Conservation (phyloP, 2,888 invertebrate genomes). For the Venustoraphidia nigricollis region DNA sequence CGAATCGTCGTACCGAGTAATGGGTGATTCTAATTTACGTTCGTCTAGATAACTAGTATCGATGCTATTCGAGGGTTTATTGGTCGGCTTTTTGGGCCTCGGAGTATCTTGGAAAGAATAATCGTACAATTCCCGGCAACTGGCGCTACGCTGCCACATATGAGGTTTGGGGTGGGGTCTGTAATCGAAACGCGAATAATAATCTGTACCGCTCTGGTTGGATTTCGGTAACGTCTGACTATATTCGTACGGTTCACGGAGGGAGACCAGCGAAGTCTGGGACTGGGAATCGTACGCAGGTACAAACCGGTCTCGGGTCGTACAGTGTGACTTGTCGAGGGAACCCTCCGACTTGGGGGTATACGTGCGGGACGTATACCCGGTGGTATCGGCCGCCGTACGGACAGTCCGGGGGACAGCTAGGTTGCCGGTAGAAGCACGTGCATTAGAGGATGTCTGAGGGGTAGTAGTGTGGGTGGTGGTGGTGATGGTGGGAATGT, state of each 20-base stretch:
- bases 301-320: background rate
- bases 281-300: background rate
- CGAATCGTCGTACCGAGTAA: slow-evolving; percentile 56
- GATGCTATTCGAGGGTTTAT: slow-evolving; percentile 27
- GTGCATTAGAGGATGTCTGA: slow-evolving; percentile 39
- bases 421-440: slow-evolving; percentile 22
- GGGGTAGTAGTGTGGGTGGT: slow-evolving; percentile 26
- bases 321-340: slow-evolving; percentile 31
- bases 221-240: background rate
- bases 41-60: slow-evolving; percentile 21
- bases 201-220: background rate
- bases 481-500: slow-evolving; percentile 17
- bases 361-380: slow-evolving; percentile 18
- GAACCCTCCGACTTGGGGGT: slow-evolving; percentile 31
- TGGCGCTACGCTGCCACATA: slow-evolving; percentile 64
- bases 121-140: slow-evolving; percentile 68
- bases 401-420: slow-evolving; percentile 25
- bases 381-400: slow-evolving; percentile 13
- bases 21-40: slow-evolving; percentile 46
- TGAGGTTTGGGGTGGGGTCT: slow-evolving; percentile 29
- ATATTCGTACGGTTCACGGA: slow-evolving; percentile 19
- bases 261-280: slow-evolving; percentile 15
- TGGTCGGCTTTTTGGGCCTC: slow-evolving; percentile 33
- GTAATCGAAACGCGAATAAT: no score
- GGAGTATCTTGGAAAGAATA: slow-evolving; percentile 58